phyloP scores from a whole-genome alignment of 2,797 vertebrate species.

The Lophura swinhoii region DNA sequence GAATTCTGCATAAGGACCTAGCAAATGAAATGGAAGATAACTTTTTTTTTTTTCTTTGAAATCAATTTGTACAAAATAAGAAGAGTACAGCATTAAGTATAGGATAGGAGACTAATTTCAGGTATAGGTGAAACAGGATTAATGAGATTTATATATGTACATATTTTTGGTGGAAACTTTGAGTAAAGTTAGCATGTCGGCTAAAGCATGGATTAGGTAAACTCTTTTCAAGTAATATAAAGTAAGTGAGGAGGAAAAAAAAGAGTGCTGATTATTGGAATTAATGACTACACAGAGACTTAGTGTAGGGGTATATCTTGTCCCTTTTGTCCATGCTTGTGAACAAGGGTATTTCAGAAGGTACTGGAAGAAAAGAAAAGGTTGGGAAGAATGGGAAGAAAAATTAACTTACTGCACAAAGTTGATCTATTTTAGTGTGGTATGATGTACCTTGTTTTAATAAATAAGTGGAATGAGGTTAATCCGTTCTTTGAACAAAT shows the following conservation, averaged over 20 bases:
- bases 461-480: not conserved
- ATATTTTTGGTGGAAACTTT: not conserved
- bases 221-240: not conserved
- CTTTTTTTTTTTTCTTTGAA: not conserved
- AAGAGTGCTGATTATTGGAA: not conserved
- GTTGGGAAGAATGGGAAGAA: not conserved
- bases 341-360: not conserved
- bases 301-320: no score
- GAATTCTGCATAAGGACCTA: not conserved
- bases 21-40: not conserved
- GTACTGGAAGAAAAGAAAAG: not conserved
- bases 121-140: not conserved
- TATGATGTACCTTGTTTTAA: not conserved
- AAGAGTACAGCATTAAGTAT: not conserved
- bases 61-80: not conserved
- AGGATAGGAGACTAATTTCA: not conserved
- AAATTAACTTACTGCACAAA: not conserved
- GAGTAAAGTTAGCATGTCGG: not conserved
- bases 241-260: not conserved
- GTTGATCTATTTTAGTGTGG: not conserved
- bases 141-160: not conserved
- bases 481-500: not conserved
- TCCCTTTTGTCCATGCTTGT: not conserved
- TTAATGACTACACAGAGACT: not conserved
- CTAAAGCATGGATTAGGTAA: not conserved